These are phyloP conservation scores for Oscheius sp. DNA, from an alignment of 2,888 invertebrate genomes.

Conservation along the genomic window DNA sequence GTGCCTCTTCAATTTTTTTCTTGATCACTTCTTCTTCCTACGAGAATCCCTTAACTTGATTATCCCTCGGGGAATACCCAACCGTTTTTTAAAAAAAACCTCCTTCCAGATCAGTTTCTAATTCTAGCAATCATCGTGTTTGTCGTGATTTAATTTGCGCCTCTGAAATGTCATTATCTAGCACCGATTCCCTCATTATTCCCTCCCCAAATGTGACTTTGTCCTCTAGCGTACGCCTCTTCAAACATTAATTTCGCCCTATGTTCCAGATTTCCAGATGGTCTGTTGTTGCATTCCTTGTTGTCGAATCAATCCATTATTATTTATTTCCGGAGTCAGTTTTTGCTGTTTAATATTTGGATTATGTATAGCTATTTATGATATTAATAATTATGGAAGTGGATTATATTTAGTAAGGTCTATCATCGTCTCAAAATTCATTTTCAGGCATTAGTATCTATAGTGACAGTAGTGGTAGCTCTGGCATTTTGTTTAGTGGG, in stretches of 20 bases:
- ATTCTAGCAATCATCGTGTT: conserved; percentile 15
- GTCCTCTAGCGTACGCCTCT: background rate
- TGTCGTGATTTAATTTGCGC: conserved; percentile 27
- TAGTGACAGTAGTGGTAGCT: conserved; percentile 58
- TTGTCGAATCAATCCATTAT: conserved; percentile 47
- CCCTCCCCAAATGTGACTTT: conserved; percentile 1
- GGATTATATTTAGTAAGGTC: conserved; percentile 61
- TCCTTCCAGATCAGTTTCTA: background rate
- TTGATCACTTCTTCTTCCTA: background rate
- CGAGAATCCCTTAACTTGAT: background rate
- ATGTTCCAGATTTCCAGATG: background rate
- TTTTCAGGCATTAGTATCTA: conserved; percentile 55
- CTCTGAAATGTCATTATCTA: conserved; percentile 25
- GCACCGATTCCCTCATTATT: conserved; percentile 22
- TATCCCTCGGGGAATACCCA: conserved; percentile 4
- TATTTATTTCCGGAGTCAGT: conserved; percentile 58
- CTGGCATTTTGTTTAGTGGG: conserved; percentile 66
- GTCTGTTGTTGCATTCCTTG: conserved; percentile 5
- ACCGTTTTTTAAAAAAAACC: background rate
- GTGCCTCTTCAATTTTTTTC: background rate
- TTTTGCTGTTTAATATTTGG: conserved; percentile 58
- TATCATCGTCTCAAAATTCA: background rate
- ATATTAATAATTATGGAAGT: conserved; percentile 62
- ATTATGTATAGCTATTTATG: conserved; percentile 58
- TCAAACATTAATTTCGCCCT: background rate